Evolutionary conservation across 2,797 vertebrate genomes (phyloP), one percentile per base, ranked within the genome.

Genomic region (Benthosema pterotum): DNA sequence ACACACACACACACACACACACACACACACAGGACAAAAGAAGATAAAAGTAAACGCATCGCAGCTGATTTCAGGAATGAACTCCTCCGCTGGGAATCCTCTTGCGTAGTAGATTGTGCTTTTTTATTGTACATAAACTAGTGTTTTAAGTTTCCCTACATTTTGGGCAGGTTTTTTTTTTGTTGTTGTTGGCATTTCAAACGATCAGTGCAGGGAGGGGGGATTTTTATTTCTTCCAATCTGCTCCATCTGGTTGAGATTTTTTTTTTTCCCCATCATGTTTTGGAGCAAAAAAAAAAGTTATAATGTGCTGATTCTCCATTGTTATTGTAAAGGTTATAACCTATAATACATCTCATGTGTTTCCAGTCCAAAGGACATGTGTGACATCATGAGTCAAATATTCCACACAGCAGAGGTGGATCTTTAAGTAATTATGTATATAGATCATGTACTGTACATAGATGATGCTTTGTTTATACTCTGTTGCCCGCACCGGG

Each of bases 91-190:
- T n/a, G n/a, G 22, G 25, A 76, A 73, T 60, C 71, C 72, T 60
- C 71, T 71, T 69, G 74, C 78, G 75, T 65, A 42, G 67, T 78
- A 75, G 82, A 76, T 73, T 81, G 78, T 79, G 79, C 82, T 83
- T 90, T n/a, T 88, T 88, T 85, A 86, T 75, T 83, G 84, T 86
- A 88, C 72, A 84, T 83, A n/a, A n/a, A 25, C 22, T 25, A 72
- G 67, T 78, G 77, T 87, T 88, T 91, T 88, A 85, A 82, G 75
- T 79, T 70, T 72, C 76, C 63, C 79, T 76, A 82, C 73, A 62
- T 81, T 81, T 73, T 83, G 72, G 75, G 79, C 61, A 78, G 71
- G 79, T 80, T 32, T 61, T 38, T 62, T 80, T 86, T 85, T 86
- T 85, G 66, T 32, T 61, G 28, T 62, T 80, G 85, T 85, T 86